Evolutionary conservation across 1,140 invertebrate genomes (phyloP).

Genomic region (Neoseiulus cucumeris): DNA sequence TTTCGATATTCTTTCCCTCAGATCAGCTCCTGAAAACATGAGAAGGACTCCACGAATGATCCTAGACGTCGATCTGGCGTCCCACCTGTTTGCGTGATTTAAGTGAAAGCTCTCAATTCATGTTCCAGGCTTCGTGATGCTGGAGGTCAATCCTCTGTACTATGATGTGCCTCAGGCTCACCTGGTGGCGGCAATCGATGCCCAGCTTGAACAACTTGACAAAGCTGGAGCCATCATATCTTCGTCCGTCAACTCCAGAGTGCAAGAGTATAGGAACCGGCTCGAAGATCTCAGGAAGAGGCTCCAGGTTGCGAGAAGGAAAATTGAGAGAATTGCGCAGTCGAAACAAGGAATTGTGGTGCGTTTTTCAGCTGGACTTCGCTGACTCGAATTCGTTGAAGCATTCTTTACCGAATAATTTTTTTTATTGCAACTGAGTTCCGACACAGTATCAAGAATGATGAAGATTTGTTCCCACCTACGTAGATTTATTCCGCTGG

Average conservation of each 20-base stretch:
- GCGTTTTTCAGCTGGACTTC: neutral
- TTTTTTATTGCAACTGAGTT: neutral
- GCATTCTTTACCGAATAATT: too few species aligned
- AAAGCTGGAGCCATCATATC: neutral
- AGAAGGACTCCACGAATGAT: too few species aligned
- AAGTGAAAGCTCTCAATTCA: too few species aligned
- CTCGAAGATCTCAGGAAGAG: neutral
- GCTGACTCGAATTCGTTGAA: too few species aligned
- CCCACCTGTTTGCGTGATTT: too few species aligned
- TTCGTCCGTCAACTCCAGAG: neutral
- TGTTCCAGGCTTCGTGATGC: neutral
- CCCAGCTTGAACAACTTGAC: neutral
- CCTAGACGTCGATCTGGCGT: too few species aligned
- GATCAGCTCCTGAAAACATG: too few species aligned
- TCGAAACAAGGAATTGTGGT: neutral
- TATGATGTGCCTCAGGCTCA: neutral
- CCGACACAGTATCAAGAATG: neutral
- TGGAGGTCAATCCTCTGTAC: neutral
- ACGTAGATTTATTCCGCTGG: neutral
- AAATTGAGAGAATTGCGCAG: neutral
- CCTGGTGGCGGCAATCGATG: neutral
- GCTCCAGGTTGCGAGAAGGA: neutral
- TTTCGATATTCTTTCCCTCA: too few species aligned
- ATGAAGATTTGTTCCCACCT: neutral
- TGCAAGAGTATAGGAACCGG: neutral